phyloP scores from a whole-genome alignment of 2,888 invertebrate genomes.

The Nymphalis urticae region DNA sequence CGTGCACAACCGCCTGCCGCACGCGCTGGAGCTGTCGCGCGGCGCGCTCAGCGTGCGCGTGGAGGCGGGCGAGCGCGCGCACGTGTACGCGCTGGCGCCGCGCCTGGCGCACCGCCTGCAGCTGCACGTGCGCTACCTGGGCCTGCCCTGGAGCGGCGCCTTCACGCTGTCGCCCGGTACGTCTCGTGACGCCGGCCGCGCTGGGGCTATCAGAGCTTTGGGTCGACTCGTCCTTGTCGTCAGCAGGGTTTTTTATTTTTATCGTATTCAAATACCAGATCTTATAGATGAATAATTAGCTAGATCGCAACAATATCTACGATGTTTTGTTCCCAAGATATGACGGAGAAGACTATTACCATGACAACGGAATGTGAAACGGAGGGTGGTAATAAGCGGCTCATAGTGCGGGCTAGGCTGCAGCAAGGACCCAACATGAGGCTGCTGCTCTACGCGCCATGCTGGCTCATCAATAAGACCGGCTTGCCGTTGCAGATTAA shows the following conservation, averaged over 20 bases:
- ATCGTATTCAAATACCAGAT: too few relatives aligned
- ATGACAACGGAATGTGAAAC: slow-evolving; percentile 86
- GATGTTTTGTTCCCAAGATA: slow-evolving; percentile 58
- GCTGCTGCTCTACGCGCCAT: slow-evolving; percentile 88
- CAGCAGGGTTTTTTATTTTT: too few relatives aligned
- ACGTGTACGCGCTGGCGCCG: slow-evolving; percentile 85
- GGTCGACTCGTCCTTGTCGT: too few relatives aligned
- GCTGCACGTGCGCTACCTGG: slow-evolving; percentile 83
- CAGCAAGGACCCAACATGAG: slow-evolving; percentile 82
- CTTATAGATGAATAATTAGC: too few relatives aligned
- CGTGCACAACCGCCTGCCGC: slow-evolving; percentile 89
- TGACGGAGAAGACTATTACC: slow-evolving; percentile 84
- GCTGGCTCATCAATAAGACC: slow-evolving; percentile 95
- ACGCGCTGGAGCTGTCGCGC: slow-evolving; percentile 79
- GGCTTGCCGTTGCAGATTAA: slow-evolving; percentile 90
- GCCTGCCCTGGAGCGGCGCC: slow-evolving; percentile 86
- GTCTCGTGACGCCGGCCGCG: background rate
- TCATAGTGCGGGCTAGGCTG: slow-evolving; percentile 85
- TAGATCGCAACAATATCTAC: background rate
- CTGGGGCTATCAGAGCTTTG: too few relatives aligned
- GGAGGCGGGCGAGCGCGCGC: slow-evolving; percentile 87
- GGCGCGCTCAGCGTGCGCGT: slow-evolving; percentile 74
- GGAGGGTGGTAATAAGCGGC: slow-evolving; percentile 84
- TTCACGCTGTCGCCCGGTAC: slow-evolving; percentile 84
- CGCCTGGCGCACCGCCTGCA: slow-evolving; percentile 77